Conservation (phyloP, 1,140 invertebrate species). For the Bilobella aurantiaca region DNA sequence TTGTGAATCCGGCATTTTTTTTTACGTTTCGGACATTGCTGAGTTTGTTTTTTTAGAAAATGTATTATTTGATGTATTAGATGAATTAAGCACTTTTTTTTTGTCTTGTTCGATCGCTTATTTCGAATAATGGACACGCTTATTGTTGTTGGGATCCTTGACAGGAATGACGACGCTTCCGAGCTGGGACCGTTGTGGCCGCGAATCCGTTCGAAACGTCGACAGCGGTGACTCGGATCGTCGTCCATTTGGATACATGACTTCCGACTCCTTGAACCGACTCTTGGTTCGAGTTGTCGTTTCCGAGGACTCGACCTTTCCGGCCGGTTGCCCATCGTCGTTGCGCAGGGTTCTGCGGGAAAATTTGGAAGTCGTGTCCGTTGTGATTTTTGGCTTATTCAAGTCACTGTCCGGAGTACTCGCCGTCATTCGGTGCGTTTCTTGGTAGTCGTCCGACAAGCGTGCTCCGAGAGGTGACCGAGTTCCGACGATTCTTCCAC, state of each 20-base stretch:
- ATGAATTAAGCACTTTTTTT: slow-evolving; percentile 4
- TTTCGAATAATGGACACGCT: neutral
- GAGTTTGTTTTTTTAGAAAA: too few relatives aligned
- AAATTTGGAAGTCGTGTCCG: slow-evolving; percentile 55
- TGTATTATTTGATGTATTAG: too few relatives aligned
- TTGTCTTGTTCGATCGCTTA: neutral
- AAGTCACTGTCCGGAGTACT: slow-evolving; percentile 46
- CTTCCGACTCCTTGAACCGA: slow-evolving; percentile 41
- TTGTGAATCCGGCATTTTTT: too few relatives aligned
- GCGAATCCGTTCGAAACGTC: slow-evolving; percentile 17
- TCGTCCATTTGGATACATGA: slow-evolving; percentile 33
- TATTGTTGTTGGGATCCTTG: slow-evolving; percentile 21
- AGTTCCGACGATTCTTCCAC: slow-evolving; percentile 31
- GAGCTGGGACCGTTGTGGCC: slow-evolving; percentile 19
- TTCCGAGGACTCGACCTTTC: slow-evolving; percentile 57
- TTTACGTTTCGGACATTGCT: too few relatives aligned
- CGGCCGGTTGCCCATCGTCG: slow-evolving; percentile 49
- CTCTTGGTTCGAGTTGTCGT: slow-evolving; percentile 56
- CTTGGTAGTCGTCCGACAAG: slow-evolving; percentile 57
- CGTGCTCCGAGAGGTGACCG: too few relatives aligned
- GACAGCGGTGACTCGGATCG: slow-evolving; percentile 23
- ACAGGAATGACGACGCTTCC: slow-evolving; percentile 34
- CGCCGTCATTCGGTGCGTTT: slow-evolving; percentile 55
- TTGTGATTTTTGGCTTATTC: slow-evolving; percentile 48
- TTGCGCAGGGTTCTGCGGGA: slow-evolving; percentile 54